These are phyloP conservation scores for Cremastobaeus sp. DNA, from an alignment of 2,888 invertebrate genomes.

Conservation along the genomic window DNA sequence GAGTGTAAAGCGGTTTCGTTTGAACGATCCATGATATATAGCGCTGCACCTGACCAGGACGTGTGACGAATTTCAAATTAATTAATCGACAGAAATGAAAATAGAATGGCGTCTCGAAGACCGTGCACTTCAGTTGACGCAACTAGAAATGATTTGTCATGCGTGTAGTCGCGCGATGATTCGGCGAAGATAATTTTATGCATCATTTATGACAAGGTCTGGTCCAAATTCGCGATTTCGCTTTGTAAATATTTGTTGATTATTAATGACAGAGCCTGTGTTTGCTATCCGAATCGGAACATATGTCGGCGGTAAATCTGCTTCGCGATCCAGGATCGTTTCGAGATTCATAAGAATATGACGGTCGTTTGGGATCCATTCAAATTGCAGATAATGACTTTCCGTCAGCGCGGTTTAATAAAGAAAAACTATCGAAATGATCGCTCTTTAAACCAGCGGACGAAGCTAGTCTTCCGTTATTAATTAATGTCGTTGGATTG, in stretches of 20 bases:
- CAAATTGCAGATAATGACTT: no score
- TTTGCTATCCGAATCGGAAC: slow-evolving; percentile 19
- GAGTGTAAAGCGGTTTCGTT: no score
- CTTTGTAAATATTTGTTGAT: slow-evolving; percentile 49
- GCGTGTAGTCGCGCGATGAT: slow-evolving; percentile 36
- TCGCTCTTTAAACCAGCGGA: no score
- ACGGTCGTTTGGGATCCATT: slow-evolving; percentile 13
- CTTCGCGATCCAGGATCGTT: neutral
- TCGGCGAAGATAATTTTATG: slow-evolving; percentile 56
- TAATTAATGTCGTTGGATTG: no score
- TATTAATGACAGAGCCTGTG: slow-evolving; percentile 18
- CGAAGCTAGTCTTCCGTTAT: no score
- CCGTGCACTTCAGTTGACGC: slow-evolving; percentile 30
- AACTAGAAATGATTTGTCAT: slow-evolving; percentile 54
- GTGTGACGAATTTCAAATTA: slow-evolving; percentile 36
- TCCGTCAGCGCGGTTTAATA: neutral
- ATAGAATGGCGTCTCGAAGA: slow-evolving; percentile 35
- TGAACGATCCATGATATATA: no score
- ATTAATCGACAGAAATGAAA: slow-evolving; percentile 48
- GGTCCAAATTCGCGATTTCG: slow-evolving; percentile 33
- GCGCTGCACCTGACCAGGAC: slow-evolving; percentile 1
- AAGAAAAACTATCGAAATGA: no score
- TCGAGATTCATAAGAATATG: neutral
- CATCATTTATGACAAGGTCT: slow-evolving; percentile 47
- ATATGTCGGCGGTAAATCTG: slow-evolving; percentile 23